Evolutionary conservation across 2,888 invertebrate genomes (phyloP).

Genomic region (Taphrorychus bicolor): DNA sequence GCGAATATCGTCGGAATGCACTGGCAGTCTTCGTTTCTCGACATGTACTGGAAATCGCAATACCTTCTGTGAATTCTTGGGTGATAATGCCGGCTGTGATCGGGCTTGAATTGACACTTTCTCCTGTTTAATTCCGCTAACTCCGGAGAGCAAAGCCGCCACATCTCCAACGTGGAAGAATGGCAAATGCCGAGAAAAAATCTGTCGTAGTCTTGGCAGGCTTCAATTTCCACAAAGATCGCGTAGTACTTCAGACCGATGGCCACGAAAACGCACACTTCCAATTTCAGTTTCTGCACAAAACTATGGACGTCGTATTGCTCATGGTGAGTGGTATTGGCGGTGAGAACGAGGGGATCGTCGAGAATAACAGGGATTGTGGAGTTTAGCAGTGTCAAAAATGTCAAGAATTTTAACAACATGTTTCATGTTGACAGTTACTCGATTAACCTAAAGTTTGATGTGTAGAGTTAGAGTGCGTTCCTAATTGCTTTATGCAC

Average conservation of each 20-base stretch:
- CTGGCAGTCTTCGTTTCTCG: slow-evolving; percentile 45
- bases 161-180: slow-evolving; percentile 54
- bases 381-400: slow-evolving; percentile 20
- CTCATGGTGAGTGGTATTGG: slow-evolving; percentile 45
- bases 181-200: slow-evolving; percentile 60
- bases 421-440: slow-evolving; percentile 17
- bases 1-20: slow-evolving; percentile 49
- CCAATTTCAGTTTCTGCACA: slow-evolving; percentile 57
- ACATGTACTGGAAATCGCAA: slow-evolving; percentile 58
- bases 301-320: slow-evolving; percentile 57
- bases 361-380: slow-evolving; percentile 10
- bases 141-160: slow-evolving; percentile 58
- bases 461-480: no score
- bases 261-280: slow-evolving; percentile 61
- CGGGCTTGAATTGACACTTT: slow-evolving; percentile 53
- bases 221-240: slow-evolving; percentile 53
- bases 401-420: slow-evolving; percentile 27
- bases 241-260: slow-evolving; percentile 61
- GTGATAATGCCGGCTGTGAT: slow-evolving; percentile 44
- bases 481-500: no score
- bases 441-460: no score
- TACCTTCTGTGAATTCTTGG: slow-evolving; percentile 58
- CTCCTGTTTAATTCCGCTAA: slow-evolving; percentile 54
- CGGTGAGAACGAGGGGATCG: background rate
- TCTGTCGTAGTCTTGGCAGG: slow-evolving; percentile 37